A percentile compares a stretch with the other conserved stretches of the same genome.
Evolutionary conservation across 2,888 invertebrate species (phyloP).

Genomic region (Theodoxus fluviatilis): DNA sequence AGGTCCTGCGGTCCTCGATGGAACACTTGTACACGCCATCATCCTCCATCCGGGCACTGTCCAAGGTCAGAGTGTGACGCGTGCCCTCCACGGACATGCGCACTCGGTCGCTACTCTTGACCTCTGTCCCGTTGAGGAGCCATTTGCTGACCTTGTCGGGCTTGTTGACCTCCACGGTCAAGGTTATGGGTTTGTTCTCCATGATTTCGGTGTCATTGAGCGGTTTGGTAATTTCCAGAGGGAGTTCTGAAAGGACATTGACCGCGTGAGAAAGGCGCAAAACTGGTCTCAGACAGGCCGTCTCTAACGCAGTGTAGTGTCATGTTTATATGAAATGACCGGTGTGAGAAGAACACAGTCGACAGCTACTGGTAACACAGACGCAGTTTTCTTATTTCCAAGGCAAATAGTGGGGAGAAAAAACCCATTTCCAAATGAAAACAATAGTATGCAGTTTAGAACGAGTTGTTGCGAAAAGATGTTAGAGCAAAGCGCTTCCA

Average conservation of each 20-base stretch:
- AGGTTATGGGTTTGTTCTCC: conserved; percentile 46
- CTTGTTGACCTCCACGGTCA: conserved; percentile 54
- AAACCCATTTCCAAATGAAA: too few relatives aligned
- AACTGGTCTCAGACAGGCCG: too few relatives aligned
- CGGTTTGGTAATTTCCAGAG: conserved; percentile 45
- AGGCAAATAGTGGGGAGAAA: too few relatives aligned
- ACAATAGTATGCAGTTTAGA: too few relatives aligned
- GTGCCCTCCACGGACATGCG: conserved; percentile 41
- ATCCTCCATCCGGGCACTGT: conserved; percentile 50
- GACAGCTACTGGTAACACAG: too few relatives aligned
- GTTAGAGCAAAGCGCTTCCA: too few relatives aligned
- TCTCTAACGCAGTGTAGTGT: too few relatives aligned
- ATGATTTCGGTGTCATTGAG: conserved; percentile 45
- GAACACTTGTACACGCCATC: conserved; percentile 53
- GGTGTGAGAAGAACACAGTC: too few relatives aligned
- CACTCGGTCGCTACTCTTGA: conserved; percentile 40
- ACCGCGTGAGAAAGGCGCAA: neutral
- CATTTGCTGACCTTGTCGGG: conserved; percentile 48
- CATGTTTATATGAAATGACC: too few relatives aligned
- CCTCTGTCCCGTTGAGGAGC: conserved; percentile 50
- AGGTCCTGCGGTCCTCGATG: conserved; percentile 46
- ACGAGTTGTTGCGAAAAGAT: too few relatives aligned
- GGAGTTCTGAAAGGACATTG: conserved; percentile 37
- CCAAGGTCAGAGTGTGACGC: conserved; percentile 48
- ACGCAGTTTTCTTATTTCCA: too few relatives aligned